Evolutionary conservation across 2,797 vertebrate species (phyloP).

Genomic region (Acrossocheilus wenchowensis): DNA sequence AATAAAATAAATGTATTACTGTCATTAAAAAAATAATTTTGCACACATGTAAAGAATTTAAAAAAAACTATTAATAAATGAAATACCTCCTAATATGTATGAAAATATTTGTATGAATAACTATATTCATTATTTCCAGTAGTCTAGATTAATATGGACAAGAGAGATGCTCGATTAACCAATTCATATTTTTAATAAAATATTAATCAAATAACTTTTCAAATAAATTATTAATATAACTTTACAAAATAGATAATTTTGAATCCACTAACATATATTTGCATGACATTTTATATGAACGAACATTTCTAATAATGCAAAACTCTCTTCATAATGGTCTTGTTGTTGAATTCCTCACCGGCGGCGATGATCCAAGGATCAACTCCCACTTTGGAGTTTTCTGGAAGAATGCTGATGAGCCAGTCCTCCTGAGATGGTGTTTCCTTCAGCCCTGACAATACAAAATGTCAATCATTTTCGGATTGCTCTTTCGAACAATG

Average conservation of each 20-base stretch:
- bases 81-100: not conserved
- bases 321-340: not conserved
- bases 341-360: constrained; percentile 76
- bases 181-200: not conserved
- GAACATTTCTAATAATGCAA: not conserved
- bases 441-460: constrained; percentile 88
- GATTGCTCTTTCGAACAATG: not conserved
- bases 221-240: not conserved
- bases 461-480: constrained; percentile 9
- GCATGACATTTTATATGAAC: no score
- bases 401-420: constrained; percentile 93
- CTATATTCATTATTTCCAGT: not conserved
- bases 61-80: no score
- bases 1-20: not conserved
- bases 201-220: no score
- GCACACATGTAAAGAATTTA: no score
- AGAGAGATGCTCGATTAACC: not conserved
- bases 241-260: not conserved
- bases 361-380: constrained; percentile 95
- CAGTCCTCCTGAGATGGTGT: constrained; percentile 96
- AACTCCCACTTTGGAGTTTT: constrained; percentile 94
- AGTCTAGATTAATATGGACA: not conserved
- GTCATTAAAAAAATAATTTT: no score
- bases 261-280: not conserved
- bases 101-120: not conserved